Evolutionary conservation across 2,888 invertebrate species (phyloP), one percentile per base, ranked within the genome.

Genomic region (Charanyca ferruginea): DNA sequence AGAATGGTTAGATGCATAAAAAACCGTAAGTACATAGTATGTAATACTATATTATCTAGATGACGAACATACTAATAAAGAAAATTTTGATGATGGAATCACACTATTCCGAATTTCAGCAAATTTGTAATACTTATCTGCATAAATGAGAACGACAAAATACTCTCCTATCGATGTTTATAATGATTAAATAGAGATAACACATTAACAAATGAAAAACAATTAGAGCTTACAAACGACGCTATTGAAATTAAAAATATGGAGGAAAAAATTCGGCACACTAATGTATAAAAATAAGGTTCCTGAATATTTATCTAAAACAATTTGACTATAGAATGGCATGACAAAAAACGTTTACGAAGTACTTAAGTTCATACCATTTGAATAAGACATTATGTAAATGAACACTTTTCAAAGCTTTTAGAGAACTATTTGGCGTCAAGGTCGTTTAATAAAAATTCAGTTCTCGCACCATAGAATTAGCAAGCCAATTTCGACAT

Each of bases 321-420:
- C 42, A 65, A 70, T 76, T 76, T 64, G 35, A 54, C 67, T 71
- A 61, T 67, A 72, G 73, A 77, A 79, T 83, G 73, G 85, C 88
- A 87, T 86, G 85, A 85, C 85, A 76, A 83, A 86, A 89, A 83
- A 72, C 86, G 83, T 87, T 88, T 85, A 83, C 71, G 66, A 69
- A 83, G 80, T 82, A 83, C 83, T 83, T 79, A 80, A 80, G 81
- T 78, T 80, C 68, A 78, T 75, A 70, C 78, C 79, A 85, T 85
- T 85, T 83, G 81, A 86, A 86, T 83, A 85, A 81, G 81, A 81
- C 80, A 86, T 87, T 88, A 89, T 90, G 89, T 76, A 87, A 87
- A 89, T 89, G 79, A 81, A 83, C 69, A 79, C 76, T 85, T 87
- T 83, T 79, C 65, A 85, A 85, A 85, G 88, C 87, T 89, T 90